These are phyloP conservation scores for Micrasema longulum DNA, from an alignment of 1,140 invertebrate species.

Conservation along the genomic window DNA sequence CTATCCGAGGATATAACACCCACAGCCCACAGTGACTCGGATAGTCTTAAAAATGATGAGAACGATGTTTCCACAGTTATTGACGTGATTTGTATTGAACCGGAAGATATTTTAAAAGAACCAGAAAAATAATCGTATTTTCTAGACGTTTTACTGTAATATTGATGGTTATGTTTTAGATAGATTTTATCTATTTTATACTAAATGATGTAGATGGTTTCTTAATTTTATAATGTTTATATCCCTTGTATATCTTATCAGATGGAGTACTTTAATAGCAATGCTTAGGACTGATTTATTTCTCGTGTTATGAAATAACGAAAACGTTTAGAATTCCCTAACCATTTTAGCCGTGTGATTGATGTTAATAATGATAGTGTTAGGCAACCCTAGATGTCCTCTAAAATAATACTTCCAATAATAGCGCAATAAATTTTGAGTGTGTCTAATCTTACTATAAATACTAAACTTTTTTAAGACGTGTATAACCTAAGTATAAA, in stretches of 20 bases:
- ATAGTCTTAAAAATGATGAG: constrained; percentile 46
- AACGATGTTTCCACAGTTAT: constrained; percentile 51
- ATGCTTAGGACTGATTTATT: no score
- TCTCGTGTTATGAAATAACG: no score
- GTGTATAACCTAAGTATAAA: not conserved
- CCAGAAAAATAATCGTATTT: not conserved
- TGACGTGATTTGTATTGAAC: constrained; percentile 38
- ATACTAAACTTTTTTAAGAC: not conserved
- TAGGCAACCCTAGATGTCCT: no score
- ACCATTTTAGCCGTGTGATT: not conserved
- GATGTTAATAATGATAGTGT: constrained; percentile 10
- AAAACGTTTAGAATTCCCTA: no score
- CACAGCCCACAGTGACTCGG: constrained; percentile 42
- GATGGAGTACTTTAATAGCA: no score
- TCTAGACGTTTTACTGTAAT: no score
- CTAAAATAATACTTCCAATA: constrained; percentile 5
- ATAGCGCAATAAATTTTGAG: not conserved
- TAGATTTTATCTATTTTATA: no score
- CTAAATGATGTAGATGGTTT: no score
- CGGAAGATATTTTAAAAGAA: not conserved
- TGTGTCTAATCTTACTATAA: not conserved
- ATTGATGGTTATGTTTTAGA: no score
- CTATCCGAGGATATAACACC: constrained; percentile 48
- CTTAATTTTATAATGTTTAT: no score
- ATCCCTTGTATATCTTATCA: no score